These are phyloP conservation scores for Melozone crissalis DNA, from an alignment of 2,113 vertebrate genomes.

Conservation along the genomic window DNA sequence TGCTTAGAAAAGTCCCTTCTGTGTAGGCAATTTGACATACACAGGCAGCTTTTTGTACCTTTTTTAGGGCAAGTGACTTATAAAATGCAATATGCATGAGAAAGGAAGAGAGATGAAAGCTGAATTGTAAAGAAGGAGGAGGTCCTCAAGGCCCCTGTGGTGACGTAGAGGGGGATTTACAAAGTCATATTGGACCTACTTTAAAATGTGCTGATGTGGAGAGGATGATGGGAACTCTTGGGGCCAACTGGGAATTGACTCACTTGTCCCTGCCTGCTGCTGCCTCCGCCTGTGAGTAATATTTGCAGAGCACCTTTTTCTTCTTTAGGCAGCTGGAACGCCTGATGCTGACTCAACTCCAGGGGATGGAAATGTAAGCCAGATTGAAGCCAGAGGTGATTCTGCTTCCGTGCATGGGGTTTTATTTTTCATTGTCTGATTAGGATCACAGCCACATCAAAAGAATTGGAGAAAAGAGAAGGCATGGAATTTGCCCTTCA, in stretches of 20 bases:
- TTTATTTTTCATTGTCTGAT: slow-evolving; percentile 41
- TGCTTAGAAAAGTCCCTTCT: background rate
- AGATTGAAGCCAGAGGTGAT: slow-evolving; percentile 52
- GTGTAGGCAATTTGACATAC: background rate
- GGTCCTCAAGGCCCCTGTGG: background rate
- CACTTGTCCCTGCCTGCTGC: slow-evolving; percentile 45
- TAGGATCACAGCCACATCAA: slow-evolving; percentile 7
- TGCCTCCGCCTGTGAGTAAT: slow-evolving; percentile 49
- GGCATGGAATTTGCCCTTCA: background rate
- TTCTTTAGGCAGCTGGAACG: slow-evolving; percentile 6
- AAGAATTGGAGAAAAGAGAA: background rate
- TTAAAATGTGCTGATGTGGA: slow-evolving; percentile 43
- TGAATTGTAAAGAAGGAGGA: background rate
- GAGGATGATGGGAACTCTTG: background rate
- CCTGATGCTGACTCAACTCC: slow-evolving; percentile 57
- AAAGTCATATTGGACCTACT: slow-evolving; percentile 18
- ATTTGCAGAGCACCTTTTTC: slow-evolving; percentile 39
- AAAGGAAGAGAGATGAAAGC: background rate
- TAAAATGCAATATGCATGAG: slow-evolving; percentile 9
- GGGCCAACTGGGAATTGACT: slow-evolving; percentile 42
- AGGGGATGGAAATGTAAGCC: slow-evolving; percentile 27
- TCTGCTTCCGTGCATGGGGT: background rate
- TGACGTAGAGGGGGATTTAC: slow-evolving; percentile 16
- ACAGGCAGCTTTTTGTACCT: background rate
- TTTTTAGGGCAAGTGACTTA: background rate